Evolutionary conservation across 2,888 invertebrate genomes (phyloP), one percentile per base, ranked within the genome.

Genomic region (Phyllotreta cruciferae): DNA sequence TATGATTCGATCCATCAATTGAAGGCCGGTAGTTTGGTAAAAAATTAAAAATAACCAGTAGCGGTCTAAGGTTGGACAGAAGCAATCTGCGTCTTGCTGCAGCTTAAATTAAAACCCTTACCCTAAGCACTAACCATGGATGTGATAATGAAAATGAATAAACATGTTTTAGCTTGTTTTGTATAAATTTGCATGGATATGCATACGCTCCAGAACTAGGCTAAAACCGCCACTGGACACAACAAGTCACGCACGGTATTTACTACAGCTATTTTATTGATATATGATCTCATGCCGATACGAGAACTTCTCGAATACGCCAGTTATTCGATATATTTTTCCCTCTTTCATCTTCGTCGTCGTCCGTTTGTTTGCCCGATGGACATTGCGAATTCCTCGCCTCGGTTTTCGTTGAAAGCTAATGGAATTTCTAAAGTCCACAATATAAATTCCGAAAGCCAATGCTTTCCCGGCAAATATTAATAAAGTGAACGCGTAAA

Each of bases 281-380:
- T 24, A 47, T 47, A 47, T 9, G 47, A 47, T 47, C 47, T 47
- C 47, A 14, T 47, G 47, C 34, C 47, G 47, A 47, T 47, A 47
- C 34, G 47, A 14, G 47, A 47, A 47, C 47, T 11, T 14, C 47
- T 47, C 47, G n/a, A n/a, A 44, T 44, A 13, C 44, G 47, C 6
- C 9, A 47, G 47, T 13, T 47, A 47, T 47, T 47, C 24, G 14
- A 47, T 47, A 11, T 47, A 24, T 47, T 47, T 47, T 47, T 24
- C 24, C 24, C 24, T 24, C 24, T 24, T 24, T 24, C 24, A 24
- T 24, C 24, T 24, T 24, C 24, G 24, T 24, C 24, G 24, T 24
- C 6, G 47, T 24, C 47, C 6, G 44, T 44, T 47, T 47, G 47
- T 47, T 47, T 47, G 14, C 14, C 44, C 34, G 47, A 47, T 47